Conservation (phyloP, 37 sponge, comb jelly and placozoan species). For the Axinella damicornis region DNA sequence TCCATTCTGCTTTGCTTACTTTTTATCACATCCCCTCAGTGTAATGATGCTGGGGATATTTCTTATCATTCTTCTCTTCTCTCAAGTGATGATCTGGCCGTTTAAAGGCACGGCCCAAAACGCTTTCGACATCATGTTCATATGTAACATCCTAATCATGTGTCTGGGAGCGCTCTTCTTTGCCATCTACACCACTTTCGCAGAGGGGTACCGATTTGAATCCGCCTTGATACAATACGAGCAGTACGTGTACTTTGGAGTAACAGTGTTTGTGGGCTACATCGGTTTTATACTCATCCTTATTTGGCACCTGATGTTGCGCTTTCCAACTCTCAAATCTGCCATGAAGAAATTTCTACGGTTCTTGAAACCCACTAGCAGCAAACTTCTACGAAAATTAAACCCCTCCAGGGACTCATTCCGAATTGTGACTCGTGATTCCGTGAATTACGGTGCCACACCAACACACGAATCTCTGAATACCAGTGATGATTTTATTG, state of each 20-base stretch:
- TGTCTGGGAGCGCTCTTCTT: background rate
- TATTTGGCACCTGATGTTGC: slow-evolving; percentile 42
- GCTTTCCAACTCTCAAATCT: slow-evolving; percentile 30
- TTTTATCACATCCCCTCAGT: slow-evolving; percentile 1
- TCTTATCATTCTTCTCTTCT: slow-evolving; percentile 7
- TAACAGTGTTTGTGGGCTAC: slow-evolving; percentile 14
- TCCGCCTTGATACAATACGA: background rate
- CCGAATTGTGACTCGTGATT: too few relatives aligned
- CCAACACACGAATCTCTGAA: background rate
- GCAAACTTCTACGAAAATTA: too few relatives aligned
- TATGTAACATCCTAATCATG: slow-evolving; percentile 22
- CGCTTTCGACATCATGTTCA: slow-evolving; percentile 31
- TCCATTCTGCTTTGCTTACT: slow-evolving; percentile 7
- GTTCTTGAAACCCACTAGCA: too few relatives aligned
- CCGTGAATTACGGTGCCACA: background rate
- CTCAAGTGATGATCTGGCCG: slow-evolving; percentile 31
- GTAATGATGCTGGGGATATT: background rate
- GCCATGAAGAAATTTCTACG: background rate
- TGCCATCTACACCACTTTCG: background rate
- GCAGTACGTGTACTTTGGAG: background rate
- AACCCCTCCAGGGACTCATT: too few relatives aligned
- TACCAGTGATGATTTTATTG: background rate
- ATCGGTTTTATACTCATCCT: slow-evolving; percentile 25
- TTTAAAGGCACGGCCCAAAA: slow-evolving; percentile 27
- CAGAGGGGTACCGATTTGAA: background rate